Base-by-base conservation (phyloP, 2,888 invertebrate species). In the Apodemia mormo region DNA sequence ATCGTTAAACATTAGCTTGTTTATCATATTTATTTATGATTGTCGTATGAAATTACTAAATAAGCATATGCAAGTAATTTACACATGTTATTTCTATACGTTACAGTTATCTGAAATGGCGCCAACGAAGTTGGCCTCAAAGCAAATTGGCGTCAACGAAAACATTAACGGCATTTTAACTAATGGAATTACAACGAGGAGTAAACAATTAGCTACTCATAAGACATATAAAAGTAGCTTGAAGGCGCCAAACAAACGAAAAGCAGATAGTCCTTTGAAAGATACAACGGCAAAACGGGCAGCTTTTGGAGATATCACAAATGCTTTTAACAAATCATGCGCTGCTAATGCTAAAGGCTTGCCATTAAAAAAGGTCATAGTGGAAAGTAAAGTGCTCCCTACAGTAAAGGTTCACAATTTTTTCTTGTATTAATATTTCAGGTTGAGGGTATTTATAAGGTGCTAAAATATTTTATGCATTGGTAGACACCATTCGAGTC, bases 291-390 rank as follows among this genome's bases (percentile, higher is more conserved):
- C 95, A 6, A 98, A 97, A 85, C 94, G 98, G 79, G 96, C 97
- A 61, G 98, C 97, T 3, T 95, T 98, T 82, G 97, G 97, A 73
- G 98, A 98, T 85, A 95, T 98, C 76, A 97, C 97, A 68, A 97
- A 97, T 89, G 96, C 95, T 75, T 87, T 90, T 76, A 88, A 91
- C 79, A 93, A 94, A 77, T 83, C 90, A 65, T 81, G 80, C 68
- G 87, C 82, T 22, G 81, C 83, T 67, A 87, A 87, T 71, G 89
- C 89, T 71, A 91, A 92, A 80, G 79, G 81, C 74, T 82, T 85
- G 81, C 83, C 83, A 68, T 79, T 89, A 65, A 94, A 92, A 80
- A 94, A 92, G 86, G 94, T 94, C 74, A 93, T 90, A 58, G 89
- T 92, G 75, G 93, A 91, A 79, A 87, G 85, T 74, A 94, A 94